A percentile compares a stretch with the other conserved stretches of the same genome.
phyloP scores from a whole-genome alignment of 2,113 vertebrate genomes.

The Misgurnus anguillicaudatus region DNA sequence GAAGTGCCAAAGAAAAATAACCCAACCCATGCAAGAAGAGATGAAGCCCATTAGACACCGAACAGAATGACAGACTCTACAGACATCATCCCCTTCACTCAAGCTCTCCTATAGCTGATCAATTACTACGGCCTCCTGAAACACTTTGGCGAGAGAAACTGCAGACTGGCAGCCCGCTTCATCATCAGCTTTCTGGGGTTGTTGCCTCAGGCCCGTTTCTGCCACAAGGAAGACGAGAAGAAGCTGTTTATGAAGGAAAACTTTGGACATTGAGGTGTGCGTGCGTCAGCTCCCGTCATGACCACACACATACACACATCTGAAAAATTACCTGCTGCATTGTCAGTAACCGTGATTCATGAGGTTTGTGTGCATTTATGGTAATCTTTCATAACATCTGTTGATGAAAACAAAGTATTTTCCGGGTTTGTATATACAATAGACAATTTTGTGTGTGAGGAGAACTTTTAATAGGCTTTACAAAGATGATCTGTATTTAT shows the following conservation, averaged over 20 bases:
- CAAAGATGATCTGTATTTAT: conserved; percentile 58
- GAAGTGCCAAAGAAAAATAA: conserved; percentile 48
- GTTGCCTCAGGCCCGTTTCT: conserved; percentile 48
- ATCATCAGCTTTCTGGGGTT: conserved; percentile 52
- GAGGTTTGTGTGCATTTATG: background rate
- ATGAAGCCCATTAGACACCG: conserved; percentile 40
- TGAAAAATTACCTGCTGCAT: too few relatives aligned
- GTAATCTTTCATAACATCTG: background rate
- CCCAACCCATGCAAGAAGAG: conserved; percentile 39
- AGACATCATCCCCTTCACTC: conserved; percentile 49
- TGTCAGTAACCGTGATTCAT: background rate
- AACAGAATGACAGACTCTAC: conserved; percentile 48
- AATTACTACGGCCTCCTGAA: conserved; percentile 57
- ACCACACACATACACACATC: conserved; percentile 44
- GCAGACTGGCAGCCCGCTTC: conserved; percentile 44
- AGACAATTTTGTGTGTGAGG: background rate
- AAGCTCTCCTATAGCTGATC: conserved; percentile 52
- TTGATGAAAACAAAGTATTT: conserved; percentile 4
- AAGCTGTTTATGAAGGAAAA: conserved; percentile 36
- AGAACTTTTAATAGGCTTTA: conserved; percentile 33
- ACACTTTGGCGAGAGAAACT: conserved; percentile 53
- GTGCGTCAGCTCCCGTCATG: background rate
- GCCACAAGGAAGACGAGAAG: conserved; percentile 27
- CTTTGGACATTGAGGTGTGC: conserved; percentile 5
- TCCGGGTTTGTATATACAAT: background rate